Base-by-base conservation (phyloP, 2,888 invertebrate species). In the Theretra japonica region DNA sequence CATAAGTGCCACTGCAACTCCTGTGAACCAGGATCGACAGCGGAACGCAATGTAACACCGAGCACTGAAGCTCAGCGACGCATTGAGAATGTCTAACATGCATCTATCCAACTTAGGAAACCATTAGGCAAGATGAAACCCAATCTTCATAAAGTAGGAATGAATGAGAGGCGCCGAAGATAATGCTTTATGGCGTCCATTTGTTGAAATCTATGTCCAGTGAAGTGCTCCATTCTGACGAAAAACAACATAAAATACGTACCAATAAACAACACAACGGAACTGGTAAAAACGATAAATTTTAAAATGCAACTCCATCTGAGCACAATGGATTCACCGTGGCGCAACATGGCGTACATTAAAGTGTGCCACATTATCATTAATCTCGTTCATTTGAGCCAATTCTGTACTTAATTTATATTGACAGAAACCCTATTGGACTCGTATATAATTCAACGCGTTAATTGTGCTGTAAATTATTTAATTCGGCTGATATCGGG, bases 391-490 rank as follows among this genome's bases (percentile, higher is more conserved):
- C 33, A 70, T 33, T 41, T 41, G n/a, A 41, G 56, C 58, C 69
- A 33, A 41, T 48, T 65, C 48, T 25, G 23, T 48, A 65, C 57
- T 70, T 57, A 70, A 70, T 70, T 69, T 69, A 70, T 70, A 70
- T 70, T 57, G 69, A 70, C 69, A 41, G 41, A 41, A 33, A 19
- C 58, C 41, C 56, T 58, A 70, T 70, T 58, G 69, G 69, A 41
- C 21, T 58, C 23, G 58, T 70, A 70, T 58, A 70, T 70, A 58
- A 70, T 57, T 57, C 57, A 33, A 11, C 41, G 69, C 21, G 57
- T 70, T 70, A 70, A 70, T 70, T 58, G 58, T 58, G 33, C 41
- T 58, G 58, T 70, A 70, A 70, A 70, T 70, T 70, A 70, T 70
- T 70, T 70, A 70, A 58, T 58, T 70, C 58, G 56, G 48, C 19